Evolutionary conservation across 2,113 vertebrate species (phyloP).

Genomic region (Corythoichthys intestinalis): DNA sequence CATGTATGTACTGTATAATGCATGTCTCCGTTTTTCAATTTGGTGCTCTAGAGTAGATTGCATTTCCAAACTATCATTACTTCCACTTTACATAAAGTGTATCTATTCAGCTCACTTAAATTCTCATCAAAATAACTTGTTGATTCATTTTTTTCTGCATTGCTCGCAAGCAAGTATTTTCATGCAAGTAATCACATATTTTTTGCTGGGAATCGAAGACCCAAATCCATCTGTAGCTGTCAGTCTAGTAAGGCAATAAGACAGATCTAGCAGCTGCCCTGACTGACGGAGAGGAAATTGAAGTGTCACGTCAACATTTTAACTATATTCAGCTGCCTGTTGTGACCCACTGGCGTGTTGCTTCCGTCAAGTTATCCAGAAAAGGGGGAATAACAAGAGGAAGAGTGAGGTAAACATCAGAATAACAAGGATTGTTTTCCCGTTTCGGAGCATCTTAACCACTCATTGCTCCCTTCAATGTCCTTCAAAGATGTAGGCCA

Average conservation of each 20-base stretch:
- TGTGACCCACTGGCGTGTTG: slow-evolving; percentile 39
- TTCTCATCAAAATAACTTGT: background rate
- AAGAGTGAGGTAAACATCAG: background rate
- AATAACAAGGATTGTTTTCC: slow-evolving; percentile 23
- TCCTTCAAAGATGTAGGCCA: slow-evolving; percentile 15
- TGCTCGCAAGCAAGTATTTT: slow-evolving; percentile 25
- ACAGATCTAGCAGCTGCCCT: slow-evolving; percentile 41
- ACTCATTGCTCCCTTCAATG: slow-evolving; percentile 3
- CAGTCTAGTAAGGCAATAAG: slow-evolving; percentile 34
- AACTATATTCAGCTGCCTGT: slow-evolving; percentile 53
- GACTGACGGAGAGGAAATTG: slow-evolving; percentile 70
- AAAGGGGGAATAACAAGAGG: slow-evolving; percentile 21
- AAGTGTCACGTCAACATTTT: slow-evolving; percentile 68
- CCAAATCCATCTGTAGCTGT: slow-evolving; percentile 40
- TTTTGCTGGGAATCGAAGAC: slow-evolving; percentile 23
- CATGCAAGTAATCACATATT: slow-evolving; percentile 32
- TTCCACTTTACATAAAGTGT: too few species aligned
- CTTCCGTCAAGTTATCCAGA: slow-evolving; percentile 23
- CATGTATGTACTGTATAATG: too few species aligned
- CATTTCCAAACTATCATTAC: too few species aligned
- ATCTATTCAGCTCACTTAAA: background rate
- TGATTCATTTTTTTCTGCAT: background rate
- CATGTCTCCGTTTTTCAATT: too few species aligned
- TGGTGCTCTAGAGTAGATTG: too few species aligned
- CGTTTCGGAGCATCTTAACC: slow-evolving; percentile 26